phyloP scores from a whole-genome alignment of 1,140 invertebrate species.

The Drosophila melanica region DNA sequence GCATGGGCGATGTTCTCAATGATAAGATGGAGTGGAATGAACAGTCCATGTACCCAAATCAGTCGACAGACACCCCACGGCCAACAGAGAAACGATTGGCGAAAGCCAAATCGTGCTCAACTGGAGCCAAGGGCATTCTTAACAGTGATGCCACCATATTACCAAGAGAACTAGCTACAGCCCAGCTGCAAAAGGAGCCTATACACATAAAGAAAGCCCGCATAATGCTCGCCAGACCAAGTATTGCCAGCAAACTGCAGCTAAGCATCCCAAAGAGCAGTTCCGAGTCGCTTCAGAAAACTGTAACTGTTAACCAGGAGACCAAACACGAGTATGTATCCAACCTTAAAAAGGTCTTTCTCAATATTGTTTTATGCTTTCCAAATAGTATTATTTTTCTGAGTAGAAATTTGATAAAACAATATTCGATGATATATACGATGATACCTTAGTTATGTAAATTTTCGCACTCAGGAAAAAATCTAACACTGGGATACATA shows the following conservation, averaged over 20 bases:
- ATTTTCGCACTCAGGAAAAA: conserved; percentile 11
- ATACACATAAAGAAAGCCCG: background rate
- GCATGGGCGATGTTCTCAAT: conserved; percentile 38
- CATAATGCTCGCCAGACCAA: background rate
- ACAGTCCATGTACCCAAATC: background rate
- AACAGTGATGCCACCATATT: background rate
- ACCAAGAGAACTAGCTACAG: background rate
- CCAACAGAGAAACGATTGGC: background rate
- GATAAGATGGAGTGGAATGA: conserved; percentile 20
- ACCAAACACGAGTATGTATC: conserved; percentile 1
- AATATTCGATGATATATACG: no score
- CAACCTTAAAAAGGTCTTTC: no score
- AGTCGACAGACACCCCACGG: background rate
- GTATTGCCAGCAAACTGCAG: background rate
- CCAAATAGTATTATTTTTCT: no score
- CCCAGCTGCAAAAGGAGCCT: background rate
- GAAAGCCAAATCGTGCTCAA: background rate
- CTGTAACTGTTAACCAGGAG: background rate
- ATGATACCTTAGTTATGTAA: background rate
- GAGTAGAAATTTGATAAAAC: no score
- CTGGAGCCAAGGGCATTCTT: background rate
- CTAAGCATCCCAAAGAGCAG: no score
- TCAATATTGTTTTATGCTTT: no score
- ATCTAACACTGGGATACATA: conserved; percentile 2
- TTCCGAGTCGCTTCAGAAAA: background rate